Evolutionary conservation across 2,797 vertebrate species (phyloP).

Genomic region (Rhinella marina): DNA sequence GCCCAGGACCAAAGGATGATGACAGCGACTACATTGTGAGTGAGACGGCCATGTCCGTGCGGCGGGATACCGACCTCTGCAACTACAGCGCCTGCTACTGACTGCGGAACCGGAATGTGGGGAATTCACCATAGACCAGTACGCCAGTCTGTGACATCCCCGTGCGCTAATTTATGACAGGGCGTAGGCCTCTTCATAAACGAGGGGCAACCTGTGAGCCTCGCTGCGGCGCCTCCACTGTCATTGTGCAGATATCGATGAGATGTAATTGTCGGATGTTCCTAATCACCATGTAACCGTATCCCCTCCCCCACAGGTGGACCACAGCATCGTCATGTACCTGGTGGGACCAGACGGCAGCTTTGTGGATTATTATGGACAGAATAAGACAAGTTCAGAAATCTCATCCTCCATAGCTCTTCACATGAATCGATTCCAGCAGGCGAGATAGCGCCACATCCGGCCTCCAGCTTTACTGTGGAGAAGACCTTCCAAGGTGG

Average conservation of each 20-base stretch:
- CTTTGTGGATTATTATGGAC: conserved; percentile 93
- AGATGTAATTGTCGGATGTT: too few relatives aligned
- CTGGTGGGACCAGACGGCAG: conserved; percentile 89
- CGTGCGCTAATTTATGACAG: too few relatives aligned
- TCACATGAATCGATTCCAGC: conserved; percentile 84
- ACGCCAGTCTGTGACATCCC: too few relatives aligned
- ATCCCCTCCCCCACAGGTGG: conserved; percentile 81
- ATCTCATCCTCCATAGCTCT: conserved; percentile 82
- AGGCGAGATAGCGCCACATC: conserved; percentile 61
- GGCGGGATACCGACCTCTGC: too few relatives aligned
- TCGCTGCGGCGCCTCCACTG: neutral
- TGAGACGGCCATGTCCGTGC: neutral
- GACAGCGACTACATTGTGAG: conserved; percentile 98
- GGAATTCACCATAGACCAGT: too few relatives aligned
- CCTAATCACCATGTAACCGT: neutral
- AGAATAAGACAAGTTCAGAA: conserved; percentile 87
- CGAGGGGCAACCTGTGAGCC: too few relatives aligned
- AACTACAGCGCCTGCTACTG: too few relatives aligned
- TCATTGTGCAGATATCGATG: neutral
- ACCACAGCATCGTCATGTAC: conserved; percentile 99
- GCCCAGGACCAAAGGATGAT: conserved; percentile 93
- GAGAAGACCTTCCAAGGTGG: neutral
- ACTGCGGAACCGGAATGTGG: neutral
- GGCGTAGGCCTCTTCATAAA: too few relatives aligned
- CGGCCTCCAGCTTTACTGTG: neutral